Evolutionary conservation across 2,888 invertebrate species (phyloP), one percentile per base, ranked within the genome.

Genomic region (Agrotis ipsilon): DNA sequence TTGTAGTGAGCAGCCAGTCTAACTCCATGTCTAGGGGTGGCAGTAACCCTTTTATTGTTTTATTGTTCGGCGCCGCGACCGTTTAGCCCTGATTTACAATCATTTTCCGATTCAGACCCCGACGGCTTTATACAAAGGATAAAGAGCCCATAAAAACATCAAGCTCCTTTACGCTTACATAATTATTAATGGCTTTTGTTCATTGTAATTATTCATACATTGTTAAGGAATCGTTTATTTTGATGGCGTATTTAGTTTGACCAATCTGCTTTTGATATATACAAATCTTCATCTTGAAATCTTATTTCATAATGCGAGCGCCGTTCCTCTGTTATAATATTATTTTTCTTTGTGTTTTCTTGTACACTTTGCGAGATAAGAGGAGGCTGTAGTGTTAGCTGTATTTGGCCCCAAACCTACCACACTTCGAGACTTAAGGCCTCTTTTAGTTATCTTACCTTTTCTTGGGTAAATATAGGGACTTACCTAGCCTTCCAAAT

Each of bases 11-110:
- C 64, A 18, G 14, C 18, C 11, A 48, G 72, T 24, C 16, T 48
- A 49, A 69, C 14, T 7, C 21, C 21, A 54, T 39, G 72, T 71
- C 52, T 70, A 62, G 72, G 72, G 73, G 66, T 24, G 64, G 54
- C 62, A 58, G 55, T 71, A 81, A 80, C 87, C 83, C 84, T 82
- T 86, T 84, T 84, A 79, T 81, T 71, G 81, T 82, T 85, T 83
- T 76, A 86, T 80, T 80, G 86, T 69, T 68, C 49, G 64, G 68
- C 64, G 72, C 59, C 65, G 80, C 71, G 61, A 72, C 71, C 78
- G 68, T 82, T 79, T 84, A 81, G 69, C 68, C 32, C 66, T 82
- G 84, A 86, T 85, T 85, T 86, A 85, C 80, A 71, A 80, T 69
- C 71, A 71, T 72, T 84, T 68, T 71, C 67, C 72, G 70, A 84